Conservation (phyloP, 2,797 vertebrate species). For the Danio kyathit region DNA sequence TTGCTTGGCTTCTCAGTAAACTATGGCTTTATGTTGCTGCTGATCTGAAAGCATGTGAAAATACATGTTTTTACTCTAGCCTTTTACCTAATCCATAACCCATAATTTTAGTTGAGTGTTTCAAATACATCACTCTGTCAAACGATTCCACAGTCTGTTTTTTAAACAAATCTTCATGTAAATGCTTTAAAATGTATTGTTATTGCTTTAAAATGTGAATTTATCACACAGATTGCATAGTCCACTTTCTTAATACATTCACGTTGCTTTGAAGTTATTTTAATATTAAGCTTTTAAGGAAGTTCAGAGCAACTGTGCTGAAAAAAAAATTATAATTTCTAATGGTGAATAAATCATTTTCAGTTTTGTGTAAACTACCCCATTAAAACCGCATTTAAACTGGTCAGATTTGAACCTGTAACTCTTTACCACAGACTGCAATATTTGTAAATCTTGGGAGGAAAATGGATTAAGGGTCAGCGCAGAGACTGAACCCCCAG, state of each 20-base stretch:
- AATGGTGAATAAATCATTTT: not conserved
- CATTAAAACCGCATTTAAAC: constrained; percentile 4
- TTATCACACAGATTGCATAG: not conserved
- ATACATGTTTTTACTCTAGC: no score
- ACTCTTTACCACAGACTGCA: not conserved
- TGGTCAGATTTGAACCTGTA: not conserved
- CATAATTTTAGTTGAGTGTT: no score
- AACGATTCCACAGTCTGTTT: not conserved
- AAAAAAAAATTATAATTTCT: no score
- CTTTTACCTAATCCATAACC: no score
- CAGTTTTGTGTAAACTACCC: not conserved
- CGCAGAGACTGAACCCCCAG: constrained; percentile 30
- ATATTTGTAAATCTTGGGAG: constrained; percentile 21
- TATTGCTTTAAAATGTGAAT: not conserved
- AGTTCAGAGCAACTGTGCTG: no score
- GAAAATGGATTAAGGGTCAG: constrained; percentile 14
- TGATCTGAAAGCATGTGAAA: no score
- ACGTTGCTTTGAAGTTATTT: not conserved
- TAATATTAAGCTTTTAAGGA: not conserved
- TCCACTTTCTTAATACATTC: not conserved
- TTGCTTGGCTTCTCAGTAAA: no score
- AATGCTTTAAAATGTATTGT: no score
- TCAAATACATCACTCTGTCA: no score
- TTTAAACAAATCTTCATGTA: no score
- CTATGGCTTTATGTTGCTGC: no score